Conservation (phyloP, 2,888 invertebrate species). For the Drosophila seclusa region DNA sequence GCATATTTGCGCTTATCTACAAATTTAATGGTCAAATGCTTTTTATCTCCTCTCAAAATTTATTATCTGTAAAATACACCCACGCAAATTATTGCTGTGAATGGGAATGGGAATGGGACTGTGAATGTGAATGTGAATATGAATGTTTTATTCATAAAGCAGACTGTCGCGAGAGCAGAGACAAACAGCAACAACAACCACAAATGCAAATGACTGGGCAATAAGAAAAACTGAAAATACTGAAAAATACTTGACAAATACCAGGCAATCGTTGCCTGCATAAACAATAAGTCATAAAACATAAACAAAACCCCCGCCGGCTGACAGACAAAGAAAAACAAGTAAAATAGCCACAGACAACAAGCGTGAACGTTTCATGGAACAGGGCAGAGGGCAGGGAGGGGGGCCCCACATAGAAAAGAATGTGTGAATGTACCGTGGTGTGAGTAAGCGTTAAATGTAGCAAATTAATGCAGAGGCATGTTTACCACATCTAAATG, state of each 20-base stretch:
- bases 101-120: slow-evolving; percentile 27
- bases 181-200: slow-evolving; percentile 3
- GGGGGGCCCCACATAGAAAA: slow-evolving; percentile 18
- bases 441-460: not conserved
- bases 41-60: slow-evolving; percentile 66
- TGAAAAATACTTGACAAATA: slow-evolving; percentile 62
- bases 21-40: slow-evolving; percentile 67
- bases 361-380: slow-evolving; percentile 20
- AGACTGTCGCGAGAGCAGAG: slow-evolving; percentile 21
- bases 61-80: slow-evolving; percentile 71
- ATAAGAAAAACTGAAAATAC: slow-evolving; percentile 42
- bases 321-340: slow-evolving; percentile 26
- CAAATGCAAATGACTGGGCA: slow-evolving; percentile 47
- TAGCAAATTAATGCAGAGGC: not conserved
- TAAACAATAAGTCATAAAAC: slow-evolving; percentile 59
- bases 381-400: not conserved
- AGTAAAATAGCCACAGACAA: slow-evolving; percentile 34
- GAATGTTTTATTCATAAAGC: slow-evolving; percentile 42
- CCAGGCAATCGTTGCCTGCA: slow-evolving; percentile 59
- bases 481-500: not conserved
- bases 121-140: slow-evolving; percentile 47
- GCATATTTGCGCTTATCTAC: slow-evolving; percentile 61
- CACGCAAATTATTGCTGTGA: slow-evolving; percentile 58
- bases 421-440: slow-evolving; percentile 37
- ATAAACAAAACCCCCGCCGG: slow-evolving; percentile 50